Evolutionary conservation across 2,888 invertebrate species (phyloP).

Genomic region (Eulithis prunata): DNA sequence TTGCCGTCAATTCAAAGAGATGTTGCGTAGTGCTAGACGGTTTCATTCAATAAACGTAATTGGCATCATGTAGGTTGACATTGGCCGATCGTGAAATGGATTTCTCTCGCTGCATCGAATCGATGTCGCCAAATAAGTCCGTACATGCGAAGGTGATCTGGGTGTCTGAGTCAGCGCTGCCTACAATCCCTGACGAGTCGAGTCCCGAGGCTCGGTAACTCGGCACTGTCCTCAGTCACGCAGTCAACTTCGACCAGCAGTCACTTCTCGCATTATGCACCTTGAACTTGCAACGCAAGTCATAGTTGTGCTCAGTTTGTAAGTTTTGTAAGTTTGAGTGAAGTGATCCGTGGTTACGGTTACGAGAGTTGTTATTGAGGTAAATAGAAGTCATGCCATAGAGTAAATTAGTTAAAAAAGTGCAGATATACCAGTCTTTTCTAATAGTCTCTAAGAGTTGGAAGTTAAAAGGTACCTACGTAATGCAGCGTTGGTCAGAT

Average conservation of each 20-base stretch:
- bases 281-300: constrained; percentile 57
- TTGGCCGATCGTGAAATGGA: constrained; percentile 60
- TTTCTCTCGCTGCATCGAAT: constrained; percentile 62
- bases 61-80: constrained; percentile 55
- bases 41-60: constrained; percentile 39
- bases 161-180: constrained; percentile 67
- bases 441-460: too few relatives aligned
- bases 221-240: constrained; percentile 58
- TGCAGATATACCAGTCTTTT: neutral
- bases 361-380: constrained; percentile 42
- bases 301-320: constrained; percentile 48
- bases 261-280: constrained; percentile 54
- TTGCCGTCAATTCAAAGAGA: constrained; percentile 15
- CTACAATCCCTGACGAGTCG: constrained; percentile 58
- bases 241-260: constrained; percentile 59
- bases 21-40: constrained; percentile 23
- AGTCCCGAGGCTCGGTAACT: constrained; percentile 22
- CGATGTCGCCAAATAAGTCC: constrained; percentile 82
- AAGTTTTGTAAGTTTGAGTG: constrained; percentile 44
- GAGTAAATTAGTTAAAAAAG: neutral
- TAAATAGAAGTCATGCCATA: constrained; percentile 34
- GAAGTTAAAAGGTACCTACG: too few relatives aligned
- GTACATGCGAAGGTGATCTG: constrained; percentile 77
- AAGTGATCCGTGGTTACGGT: constrained; percentile 44
- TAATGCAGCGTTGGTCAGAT: too few relatives aligned